These are phyloP conservation scores for Chaenodraco wilsoni DNA, from an alignment of 2,797 vertebrate species.

Conservation along the genomic window DNA sequence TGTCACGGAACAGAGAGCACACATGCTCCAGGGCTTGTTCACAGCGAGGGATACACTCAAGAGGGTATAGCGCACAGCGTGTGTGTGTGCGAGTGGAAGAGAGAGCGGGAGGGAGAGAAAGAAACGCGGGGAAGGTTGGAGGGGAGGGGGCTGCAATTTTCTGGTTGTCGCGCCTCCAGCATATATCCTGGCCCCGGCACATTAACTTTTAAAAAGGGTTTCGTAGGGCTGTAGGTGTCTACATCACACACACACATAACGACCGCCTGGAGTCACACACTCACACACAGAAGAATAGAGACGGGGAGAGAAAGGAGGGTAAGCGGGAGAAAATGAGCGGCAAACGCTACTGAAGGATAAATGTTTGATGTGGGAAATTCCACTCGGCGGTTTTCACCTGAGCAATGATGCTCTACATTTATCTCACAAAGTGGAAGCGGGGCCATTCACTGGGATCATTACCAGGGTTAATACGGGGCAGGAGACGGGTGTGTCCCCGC, in stretches of 20 bases:
- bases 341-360: slow-evolving; percentile 76
- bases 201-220: slow-evolving; percentile 94
- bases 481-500: slow-evolving; percentile 67
- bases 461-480: slow-evolving; percentile 76
- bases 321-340: slow-evolving; percentile 72
- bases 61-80: slow-evolving; percentile 85
- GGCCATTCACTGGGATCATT: slow-evolving; percentile 75
- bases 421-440: slow-evolving; percentile 73
- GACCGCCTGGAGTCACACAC: slow-evolving; percentile 78
- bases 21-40: slow-evolving; percentile 97
- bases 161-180: slow-evolving; percentile 96
- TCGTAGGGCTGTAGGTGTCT: slow-evolving; percentile 83
- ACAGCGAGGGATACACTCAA: slow-evolving; percentile 93
- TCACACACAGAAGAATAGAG: slow-evolving; percentile 69
- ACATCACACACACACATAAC: slow-evolving; percentile 76
- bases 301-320: slow-evolving; percentile 61
- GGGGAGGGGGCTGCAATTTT: slow-evolving; percentile 96
- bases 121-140: slow-evolving; percentile 62
- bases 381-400: slow-evolving; percentile 72
- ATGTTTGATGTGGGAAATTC: slow-evolving; percentile 85
- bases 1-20: slow-evolving; percentile 97
- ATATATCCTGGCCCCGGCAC: slow-evolving; percentile 91
- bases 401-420: slow-evolving; percentile 77
- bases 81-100: slow-evolving; percentile 63
- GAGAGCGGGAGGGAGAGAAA: slow-evolving; percentile 64